Evolutionary conservation across 2,888 invertebrate genomes (phyloP).

Genomic region (Poecilus cupreus): DNA sequence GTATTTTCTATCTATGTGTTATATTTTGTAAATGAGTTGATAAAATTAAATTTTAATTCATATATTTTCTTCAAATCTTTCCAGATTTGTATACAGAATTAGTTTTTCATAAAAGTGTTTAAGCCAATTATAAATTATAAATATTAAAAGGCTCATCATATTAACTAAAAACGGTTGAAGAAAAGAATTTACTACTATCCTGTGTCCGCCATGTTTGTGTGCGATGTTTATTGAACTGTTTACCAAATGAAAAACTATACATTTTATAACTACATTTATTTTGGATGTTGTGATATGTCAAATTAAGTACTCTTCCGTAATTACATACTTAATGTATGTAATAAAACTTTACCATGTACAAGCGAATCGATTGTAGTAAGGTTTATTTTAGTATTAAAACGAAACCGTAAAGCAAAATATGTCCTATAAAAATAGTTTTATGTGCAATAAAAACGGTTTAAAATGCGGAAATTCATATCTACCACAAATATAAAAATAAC

Average conservation of each 20-base stretch:
- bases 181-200: background rate
- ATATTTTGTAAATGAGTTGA: too few relatives aligned
- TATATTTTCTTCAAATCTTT: too few relatives aligned
- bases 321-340: constrained; percentile 27
- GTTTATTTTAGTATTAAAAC: constrained; percentile 43
- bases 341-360: constrained; percentile 19
- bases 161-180: too few relatives aligned
- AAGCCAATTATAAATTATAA: too few relatives aligned
- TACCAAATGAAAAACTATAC: background rate
- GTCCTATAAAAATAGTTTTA: constrained; percentile 42
- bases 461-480: constrained; percentile 37
- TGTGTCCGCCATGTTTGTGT: background rate
- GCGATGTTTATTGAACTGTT: background rate
- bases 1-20: too few relatives aligned
- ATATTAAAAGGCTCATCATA: too few relatives aligned
- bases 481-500: constrained; percentile 36
- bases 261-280: constrained; percentile 5
- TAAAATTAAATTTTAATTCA: too few relatives aligned
- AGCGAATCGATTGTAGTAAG: constrained; percentile 36
- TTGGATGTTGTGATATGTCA: constrained; percentile 24
- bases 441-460: constrained; percentile 28
- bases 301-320: constrained; percentile 2
- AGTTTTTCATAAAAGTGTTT: too few relatives aligned
- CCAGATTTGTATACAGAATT: too few relatives aligned
- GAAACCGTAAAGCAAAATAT: constrained; percentile 35